A percentile compares a stretch with the other conserved stretches of the same genome.
phyloP scores from a whole-genome alignment of 2,888 invertebrate species.

The Lepeophtheirus nordmannii region DNA sequence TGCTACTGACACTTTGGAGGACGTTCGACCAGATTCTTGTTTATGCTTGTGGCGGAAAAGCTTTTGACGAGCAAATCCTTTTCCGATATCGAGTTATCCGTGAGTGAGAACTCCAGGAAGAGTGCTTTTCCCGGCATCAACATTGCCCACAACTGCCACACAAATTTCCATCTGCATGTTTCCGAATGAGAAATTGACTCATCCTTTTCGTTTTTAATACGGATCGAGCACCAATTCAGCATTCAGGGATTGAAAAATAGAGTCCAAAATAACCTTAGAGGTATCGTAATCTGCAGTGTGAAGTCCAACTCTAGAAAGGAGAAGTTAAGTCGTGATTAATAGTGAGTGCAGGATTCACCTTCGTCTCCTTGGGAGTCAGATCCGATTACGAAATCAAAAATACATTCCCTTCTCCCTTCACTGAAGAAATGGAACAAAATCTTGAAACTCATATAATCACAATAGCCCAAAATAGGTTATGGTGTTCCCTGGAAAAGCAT shows the following conservation, averaged over 20 bases:
- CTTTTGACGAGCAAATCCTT: conserved; percentile 76
- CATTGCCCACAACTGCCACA: conserved; percentile 97
- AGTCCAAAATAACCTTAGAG: conserved; percentile 73
- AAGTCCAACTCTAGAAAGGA: conserved; percentile 32
- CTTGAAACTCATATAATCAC: too few species aligned
- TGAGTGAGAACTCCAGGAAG: conserved; percentile 92
- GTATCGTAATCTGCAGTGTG: conserved; percentile 69
- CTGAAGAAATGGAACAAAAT: too few species aligned
- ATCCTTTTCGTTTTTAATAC: conserved; percentile 40
- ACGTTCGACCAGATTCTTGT: conserved; percentile 92
- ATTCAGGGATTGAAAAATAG: conserved; percentile 61
- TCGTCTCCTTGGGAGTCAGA: conserved; percentile 32
- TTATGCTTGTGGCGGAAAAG: conserved; percentile 97
- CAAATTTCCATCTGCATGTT: conserved; percentile 54
- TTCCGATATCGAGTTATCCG: conserved; percentile 68
- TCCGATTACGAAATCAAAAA: conserved; percentile 67
- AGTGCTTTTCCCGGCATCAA: conserved; percentile 97
- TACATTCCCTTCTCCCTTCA: conserved; percentile 85
- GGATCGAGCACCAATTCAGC: conserved; percentile 73
- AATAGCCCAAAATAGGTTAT: too few species aligned
- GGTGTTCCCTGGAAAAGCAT: too few species aligned
- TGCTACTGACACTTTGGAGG: too few species aligned
- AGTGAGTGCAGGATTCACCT: background rate
- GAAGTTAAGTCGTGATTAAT: background rate
- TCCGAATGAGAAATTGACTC: conserved; percentile 74